Percentiles rank a stretch among this genome's conserved stretches.
Evolutionary conservation across 2,113 vertebrate genomes (phyloP).

Genomic region (Python bivittatus): DNA sequence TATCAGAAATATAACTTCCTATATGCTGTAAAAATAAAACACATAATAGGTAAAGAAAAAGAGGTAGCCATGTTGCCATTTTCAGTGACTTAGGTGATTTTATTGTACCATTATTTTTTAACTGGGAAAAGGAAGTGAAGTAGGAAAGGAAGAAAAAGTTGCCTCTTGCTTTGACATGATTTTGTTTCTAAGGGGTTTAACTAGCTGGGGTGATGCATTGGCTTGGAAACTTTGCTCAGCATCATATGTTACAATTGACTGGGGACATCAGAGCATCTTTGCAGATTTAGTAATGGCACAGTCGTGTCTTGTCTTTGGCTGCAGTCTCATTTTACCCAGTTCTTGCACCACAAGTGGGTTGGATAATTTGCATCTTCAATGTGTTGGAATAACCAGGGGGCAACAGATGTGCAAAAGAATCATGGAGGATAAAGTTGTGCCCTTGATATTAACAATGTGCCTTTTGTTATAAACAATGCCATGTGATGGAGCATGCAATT

Average conservation of each 20-base stretch:
- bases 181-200: conserved; percentile 75
- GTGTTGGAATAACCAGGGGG: conserved; percentile 58
- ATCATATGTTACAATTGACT: conserved; percentile 76
- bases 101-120: conserved; percentile 64
- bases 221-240: conserved; percentile 77
- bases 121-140: conserved; percentile 40
- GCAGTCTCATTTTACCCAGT: conserved; percentile 72
- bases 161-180: conserved; percentile 68
- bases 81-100: conserved; percentile 63
- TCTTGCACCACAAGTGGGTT: conserved; percentile 69
- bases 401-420: conserved; percentile 67
- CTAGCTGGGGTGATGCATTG: conserved; percentile 70
- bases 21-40: conserved; percentile 12
- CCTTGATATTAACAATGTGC: conserved; percentile 90
- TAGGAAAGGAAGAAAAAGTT: conserved; percentile 9
- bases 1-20: conserved; percentile 39
- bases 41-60: conserved; percentile 44
- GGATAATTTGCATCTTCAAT: conserved; percentile 58
- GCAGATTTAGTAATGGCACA: conserved; percentile 71
- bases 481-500: conserved; percentile 72
- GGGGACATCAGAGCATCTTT: conserved; percentile 73
- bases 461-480: conserved; percentile 85
- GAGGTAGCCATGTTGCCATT: conserved; percentile 52
- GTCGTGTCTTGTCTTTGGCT: conserved; percentile 74
- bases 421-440: conserved; percentile 77